phyloP scores from a whole-genome alignment of 2,113 vertebrate species.

The Sprattus sprattus region DNA sequence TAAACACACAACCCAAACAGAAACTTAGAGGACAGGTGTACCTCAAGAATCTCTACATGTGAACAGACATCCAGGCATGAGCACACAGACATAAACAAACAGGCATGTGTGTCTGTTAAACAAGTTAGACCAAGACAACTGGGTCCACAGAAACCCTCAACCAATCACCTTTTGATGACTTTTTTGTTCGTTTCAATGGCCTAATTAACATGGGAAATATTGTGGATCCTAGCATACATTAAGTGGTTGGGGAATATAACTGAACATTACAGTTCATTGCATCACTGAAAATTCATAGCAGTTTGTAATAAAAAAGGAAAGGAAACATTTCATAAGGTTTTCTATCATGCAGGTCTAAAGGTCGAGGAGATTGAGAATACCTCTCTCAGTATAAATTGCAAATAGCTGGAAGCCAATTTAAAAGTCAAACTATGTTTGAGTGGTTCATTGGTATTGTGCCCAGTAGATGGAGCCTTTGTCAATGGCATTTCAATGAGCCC shows the following conservation, averaged over 20 bases:
- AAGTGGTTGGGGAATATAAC: not conserved
- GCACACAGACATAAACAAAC: not conserved
- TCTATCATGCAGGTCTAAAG: not conserved
- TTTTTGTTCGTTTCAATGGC: not conserved
- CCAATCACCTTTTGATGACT: not conserved
- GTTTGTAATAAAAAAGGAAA: too few relatives aligned
- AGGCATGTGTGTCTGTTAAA: not conserved
- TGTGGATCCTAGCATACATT: not conserved
- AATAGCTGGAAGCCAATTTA: too few relatives aligned
- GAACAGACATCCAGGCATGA: not conserved
- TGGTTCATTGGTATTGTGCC: too few relatives aligned
- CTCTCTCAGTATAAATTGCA: too few relatives aligned
- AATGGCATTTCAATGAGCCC: not conserved
- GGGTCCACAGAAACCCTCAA: not conserved
- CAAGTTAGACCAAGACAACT: not conserved
- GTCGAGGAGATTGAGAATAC: too few relatives aligned
- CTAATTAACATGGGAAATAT: not conserved
- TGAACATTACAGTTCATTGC: too few relatives aligned
- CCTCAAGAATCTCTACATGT: not conserved
- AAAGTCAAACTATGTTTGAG: too few relatives aligned
- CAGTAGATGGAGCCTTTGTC: not conserved
- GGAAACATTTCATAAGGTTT: not conserved
- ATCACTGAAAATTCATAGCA: too few relatives aligned
- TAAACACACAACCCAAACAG: not conserved
- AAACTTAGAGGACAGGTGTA: conserved; percentile 6